Conservation (phyloP, 1,140 invertebrate genomes). For the Drosophila erecta region DNA sequence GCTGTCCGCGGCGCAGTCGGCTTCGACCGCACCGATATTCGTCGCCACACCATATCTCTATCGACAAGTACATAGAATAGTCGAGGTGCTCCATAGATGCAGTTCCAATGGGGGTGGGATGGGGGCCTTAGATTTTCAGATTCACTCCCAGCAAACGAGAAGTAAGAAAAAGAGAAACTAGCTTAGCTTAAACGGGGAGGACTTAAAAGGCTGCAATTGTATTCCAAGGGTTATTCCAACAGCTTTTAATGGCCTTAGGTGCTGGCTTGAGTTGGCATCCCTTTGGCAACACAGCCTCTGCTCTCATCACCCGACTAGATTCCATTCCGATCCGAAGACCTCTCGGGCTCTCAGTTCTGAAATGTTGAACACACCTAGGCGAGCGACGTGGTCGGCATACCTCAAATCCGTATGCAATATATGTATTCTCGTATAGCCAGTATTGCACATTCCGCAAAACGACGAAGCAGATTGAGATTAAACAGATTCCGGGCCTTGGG, state of each 20-base stretch:
- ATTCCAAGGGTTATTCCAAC: too few relatives aligned
- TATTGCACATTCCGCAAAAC: background rate
- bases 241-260: too few relatives aligned
- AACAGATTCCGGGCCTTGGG: conserved; percentile 9
- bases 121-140: background rate
- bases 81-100: conserved; percentile 18
- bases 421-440: conserved; percentile 6
- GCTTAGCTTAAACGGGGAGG: background rate
- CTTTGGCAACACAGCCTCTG: conserved; percentile 14
- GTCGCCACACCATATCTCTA: conserved; percentile 27
- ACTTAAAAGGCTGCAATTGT: too few relatives aligned
- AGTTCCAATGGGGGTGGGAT: background rate
- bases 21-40: background rate
- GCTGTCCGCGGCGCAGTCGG: conserved; percentile 20
- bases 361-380: conserved; percentile 21
- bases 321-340: background rate
- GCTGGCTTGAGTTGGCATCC: background rate
- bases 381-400: conserved; percentile 42
- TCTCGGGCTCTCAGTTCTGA: background rate
- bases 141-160: background rate
- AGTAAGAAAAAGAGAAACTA: background rate
- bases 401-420: background rate
- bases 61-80: background rate
- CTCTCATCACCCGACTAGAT: conserved; percentile 3
- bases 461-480: conserved; percentile 10